Percentiles rank a stretch among this genome's conserved stretches.
phyloP scores from a whole-genome alignment of 2,888 invertebrate species.

The Philereme transversata region DNA sequence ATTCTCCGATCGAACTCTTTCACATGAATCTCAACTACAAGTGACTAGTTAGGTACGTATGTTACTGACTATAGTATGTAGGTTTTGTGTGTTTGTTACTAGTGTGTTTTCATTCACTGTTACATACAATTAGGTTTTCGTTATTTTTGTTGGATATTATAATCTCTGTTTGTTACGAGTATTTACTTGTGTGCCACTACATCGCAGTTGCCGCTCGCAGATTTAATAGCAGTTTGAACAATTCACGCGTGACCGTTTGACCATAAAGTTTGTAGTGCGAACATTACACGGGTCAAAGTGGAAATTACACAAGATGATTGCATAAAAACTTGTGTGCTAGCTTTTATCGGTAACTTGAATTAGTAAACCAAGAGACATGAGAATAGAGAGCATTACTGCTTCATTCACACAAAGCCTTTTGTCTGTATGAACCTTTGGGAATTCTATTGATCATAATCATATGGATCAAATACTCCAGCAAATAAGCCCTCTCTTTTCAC shows the following conservation, averaged over 20 bases:
- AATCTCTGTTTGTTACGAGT: conserved; percentile 7
- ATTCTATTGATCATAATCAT: conserved; percentile 24
- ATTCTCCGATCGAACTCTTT: too few species aligned
- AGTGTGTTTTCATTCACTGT: too few species aligned
- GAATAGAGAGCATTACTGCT: conserved; percentile 20
- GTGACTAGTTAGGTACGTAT: too few species aligned
- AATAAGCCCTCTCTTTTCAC: conserved; percentile 13
- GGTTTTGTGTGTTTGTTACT: too few species aligned
- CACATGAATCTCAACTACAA: too few species aligned
- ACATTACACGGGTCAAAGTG: conserved; percentile 35
- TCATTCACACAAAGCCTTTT: conserved; percentile 25
- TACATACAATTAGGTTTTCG: too few species aligned
- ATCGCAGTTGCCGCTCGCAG: conserved; percentile 40
- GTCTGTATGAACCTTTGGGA: conserved; percentile 19
- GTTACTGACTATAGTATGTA: too few species aligned
- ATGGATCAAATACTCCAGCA: conserved; percentile 12
- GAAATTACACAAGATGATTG: conserved; percentile 32
- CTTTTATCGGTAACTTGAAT: conserved; percentile 31
- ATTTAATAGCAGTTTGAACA: conserved; percentile 55
- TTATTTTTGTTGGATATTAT: not conserved
- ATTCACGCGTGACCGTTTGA: conserved; percentile 51
- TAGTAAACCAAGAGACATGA: conserved; percentile 24
- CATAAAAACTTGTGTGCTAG: conserved; percentile 25
- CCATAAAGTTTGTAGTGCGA: conserved; percentile 46
- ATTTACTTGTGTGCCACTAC: conserved; percentile 8